Conservation (phyloP, 2,888 invertebrate genomes). For the Ernsta delagoae region DNA sequence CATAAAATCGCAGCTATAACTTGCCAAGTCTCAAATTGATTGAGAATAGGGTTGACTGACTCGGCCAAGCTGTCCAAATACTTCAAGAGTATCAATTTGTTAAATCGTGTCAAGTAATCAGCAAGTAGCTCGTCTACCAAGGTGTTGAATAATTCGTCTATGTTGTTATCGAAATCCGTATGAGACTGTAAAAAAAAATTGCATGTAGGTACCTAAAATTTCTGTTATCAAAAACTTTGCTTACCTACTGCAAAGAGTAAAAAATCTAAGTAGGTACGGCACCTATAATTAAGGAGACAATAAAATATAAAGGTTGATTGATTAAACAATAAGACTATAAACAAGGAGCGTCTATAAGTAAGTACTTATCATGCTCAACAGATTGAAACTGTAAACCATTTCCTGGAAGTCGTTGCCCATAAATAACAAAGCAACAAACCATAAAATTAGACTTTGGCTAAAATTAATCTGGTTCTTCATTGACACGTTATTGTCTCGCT, state of each 20-base stretch:
- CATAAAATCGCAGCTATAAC: slow-evolving; percentile 47
- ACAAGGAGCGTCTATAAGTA: slow-evolving; percentile 23
- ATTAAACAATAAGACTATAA: slow-evolving; percentile 40
- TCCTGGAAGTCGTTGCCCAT: slow-evolving; percentile 17
- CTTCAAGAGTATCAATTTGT: slow-evolving; percentile 47
- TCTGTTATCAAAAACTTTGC: too few species aligned
- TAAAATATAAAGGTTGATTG: slow-evolving; percentile 1
- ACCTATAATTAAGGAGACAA: not conserved
- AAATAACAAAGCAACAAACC: slow-evolving; percentile 25
- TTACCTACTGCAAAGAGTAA: too few species aligned
- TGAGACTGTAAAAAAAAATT: slow-evolving; percentile 53
- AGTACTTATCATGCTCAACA: slow-evolving; percentile 14
- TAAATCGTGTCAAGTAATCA: slow-evolving; percentile 59
- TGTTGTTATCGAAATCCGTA: slow-evolving; percentile 61
- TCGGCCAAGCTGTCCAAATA: slow-evolving; percentile 45
- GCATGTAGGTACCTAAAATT: too few species aligned
- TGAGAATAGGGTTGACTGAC: slow-evolving; percentile 50
- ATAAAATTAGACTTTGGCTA: not conserved
- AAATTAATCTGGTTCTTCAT: too few species aligned
- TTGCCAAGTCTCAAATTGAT: slow-evolving; percentile 52
- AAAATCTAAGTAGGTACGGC: not conserved
- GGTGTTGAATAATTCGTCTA: slow-evolving; percentile 61
- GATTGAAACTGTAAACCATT: slow-evolving; percentile 28
- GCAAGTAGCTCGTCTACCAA: slow-evolving; percentile 61
- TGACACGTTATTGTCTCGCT: too few species aligned